Conservation (phyloP, 2,113 vertebrate species). For the Phoxinus phoxinus region DNA sequence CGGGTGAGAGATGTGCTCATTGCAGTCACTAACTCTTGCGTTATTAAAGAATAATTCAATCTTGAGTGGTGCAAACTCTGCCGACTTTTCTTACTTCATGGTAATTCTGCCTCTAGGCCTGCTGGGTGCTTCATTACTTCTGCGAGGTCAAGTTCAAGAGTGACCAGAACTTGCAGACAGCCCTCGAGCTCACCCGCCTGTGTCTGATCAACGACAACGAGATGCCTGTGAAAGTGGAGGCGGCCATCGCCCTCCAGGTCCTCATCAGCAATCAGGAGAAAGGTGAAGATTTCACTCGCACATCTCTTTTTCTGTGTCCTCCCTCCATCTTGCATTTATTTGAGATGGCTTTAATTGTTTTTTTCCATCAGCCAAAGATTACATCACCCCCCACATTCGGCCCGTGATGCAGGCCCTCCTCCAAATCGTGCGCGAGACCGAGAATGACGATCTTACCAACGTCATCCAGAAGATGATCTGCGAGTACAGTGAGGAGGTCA, state of each 20-base stretch:
- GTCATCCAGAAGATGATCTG: slow-evolving; percentile 99
- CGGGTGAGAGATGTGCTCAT: slow-evolving; percentile 79
- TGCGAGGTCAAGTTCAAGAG: slow-evolving; percentile 99
- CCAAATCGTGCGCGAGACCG: slow-evolving; percentile 97
- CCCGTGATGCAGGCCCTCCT: slow-evolving; percentile 98
- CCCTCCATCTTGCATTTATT: not conserved
- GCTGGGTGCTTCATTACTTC: slow-evolving; percentile 99
- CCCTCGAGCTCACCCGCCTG: slow-evolving; percentile 90
- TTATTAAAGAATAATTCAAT: not conserved
- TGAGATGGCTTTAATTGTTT: not conserved
- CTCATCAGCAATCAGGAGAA: slow-evolving; percentile 99
- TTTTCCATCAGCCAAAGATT: slow-evolving; percentile 89
- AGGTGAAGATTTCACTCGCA: slow-evolving; percentile 76
- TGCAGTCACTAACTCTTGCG: not conserved
- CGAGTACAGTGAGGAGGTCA: slow-evolving; percentile 98
- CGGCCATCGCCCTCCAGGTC: slow-evolving; percentile 96
- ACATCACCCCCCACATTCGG: slow-evolving; percentile 94
- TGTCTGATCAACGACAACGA: slow-evolving; percentile 97
- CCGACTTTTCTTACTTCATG: not conserved
- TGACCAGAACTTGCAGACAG: slow-evolving; percentile 96
- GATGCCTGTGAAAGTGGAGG: slow-evolving; percentile 99
- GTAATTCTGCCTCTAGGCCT: slow-evolving; percentile 79
- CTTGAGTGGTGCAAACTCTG: not conserved
- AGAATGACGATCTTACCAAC: slow-evolving; percentile 98
- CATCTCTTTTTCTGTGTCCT: not conserved